These are phyloP conservation scores for Baccha elongata DNA, from an alignment of 2,888 invertebrate genomes.

Conservation along the genomic window DNA sequence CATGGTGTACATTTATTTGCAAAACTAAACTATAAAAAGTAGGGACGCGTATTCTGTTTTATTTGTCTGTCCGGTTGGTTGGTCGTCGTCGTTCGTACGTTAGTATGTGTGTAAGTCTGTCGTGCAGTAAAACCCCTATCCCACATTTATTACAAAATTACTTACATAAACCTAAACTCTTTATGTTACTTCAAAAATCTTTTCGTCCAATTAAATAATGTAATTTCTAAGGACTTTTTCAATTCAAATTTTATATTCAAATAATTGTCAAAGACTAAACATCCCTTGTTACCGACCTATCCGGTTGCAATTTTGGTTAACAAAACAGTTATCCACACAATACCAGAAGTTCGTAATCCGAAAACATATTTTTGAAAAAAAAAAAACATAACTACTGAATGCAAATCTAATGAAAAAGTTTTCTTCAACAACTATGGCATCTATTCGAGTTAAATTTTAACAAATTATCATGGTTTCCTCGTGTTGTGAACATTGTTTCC, in stretches of 20 bases:
- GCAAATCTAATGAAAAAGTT: conserved; percentile 53
- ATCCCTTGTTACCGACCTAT: background rate
- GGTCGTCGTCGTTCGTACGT: no score
- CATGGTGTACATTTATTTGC: no score
- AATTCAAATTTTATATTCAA: background rate
- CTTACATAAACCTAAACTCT: no score
- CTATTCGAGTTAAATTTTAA: conserved; percentile 56
- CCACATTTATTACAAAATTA: no score
- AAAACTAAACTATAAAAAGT: no score
- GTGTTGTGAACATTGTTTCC: conserved; percentile 5
- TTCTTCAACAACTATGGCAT: conserved; percentile 23
- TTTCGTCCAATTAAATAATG: no score
- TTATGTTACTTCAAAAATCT: no score
- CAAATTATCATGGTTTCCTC: conserved; percentile 58
- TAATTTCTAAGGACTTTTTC: background rate
- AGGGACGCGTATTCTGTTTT: no score
- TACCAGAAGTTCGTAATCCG: background rate
- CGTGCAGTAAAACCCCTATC: no score
- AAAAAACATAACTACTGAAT: conserved; percentile 21
- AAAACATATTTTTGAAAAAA: conserved; percentile 11
- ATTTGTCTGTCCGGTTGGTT: no score
- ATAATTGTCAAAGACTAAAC: background rate
- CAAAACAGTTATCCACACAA: background rate
- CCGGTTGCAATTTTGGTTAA: conserved; percentile 2
- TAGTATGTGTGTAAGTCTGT: no score